Evolutionary conservation across 1,140 invertebrate species (phyloP), one percentile per base, ranked within the genome.

Genomic region (Thaumetopoea pityocampa): DNA sequence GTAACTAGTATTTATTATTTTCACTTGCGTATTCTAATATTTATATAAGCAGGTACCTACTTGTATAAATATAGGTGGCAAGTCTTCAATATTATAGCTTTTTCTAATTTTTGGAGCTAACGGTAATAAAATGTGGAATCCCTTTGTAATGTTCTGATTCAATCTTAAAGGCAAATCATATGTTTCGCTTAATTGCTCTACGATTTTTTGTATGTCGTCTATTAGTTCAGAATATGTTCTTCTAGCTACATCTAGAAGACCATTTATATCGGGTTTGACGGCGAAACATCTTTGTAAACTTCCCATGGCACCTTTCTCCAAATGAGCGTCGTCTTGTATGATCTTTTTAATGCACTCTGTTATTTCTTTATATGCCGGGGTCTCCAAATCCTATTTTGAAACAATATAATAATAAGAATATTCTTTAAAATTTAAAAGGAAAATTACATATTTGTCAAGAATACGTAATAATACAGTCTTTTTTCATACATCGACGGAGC

Each of bases 281-380:
- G 94, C 94, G 81, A 95, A 96, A 67, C 93, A 94, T 42, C 94
- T 88, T 80, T 96, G 93, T 40, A 92, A 87, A 33, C 87, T 89
- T 1, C 92, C 93, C 70, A 90, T 89, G n/a, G 90, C 86, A 12
- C 89, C 89, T 58, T 87, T 89, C 12, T 88, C 89, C 24, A 81
- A 47, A 35, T 87, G 79, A 2, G 90, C 89, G 58, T 96, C 92
- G 34, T 92, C 88, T 78, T 93, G 89, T 33, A 98, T 89, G 0
- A 94, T 86, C 32, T 86, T 82, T 7, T 87, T 70, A 37, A 96
- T 92, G 27, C 88, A 85, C 29, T 89, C 71, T 14, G 88, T 74
- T 51, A 96, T 92, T 43, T 87, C 64, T 4, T 85, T 62, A 42
- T 83, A 85, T 26, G 73, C 60, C 9, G 69, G 68, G 24, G 82